Conservation (phyloP, 1,140 invertebrate genomes). For the Procambarus virginalis region DNA sequence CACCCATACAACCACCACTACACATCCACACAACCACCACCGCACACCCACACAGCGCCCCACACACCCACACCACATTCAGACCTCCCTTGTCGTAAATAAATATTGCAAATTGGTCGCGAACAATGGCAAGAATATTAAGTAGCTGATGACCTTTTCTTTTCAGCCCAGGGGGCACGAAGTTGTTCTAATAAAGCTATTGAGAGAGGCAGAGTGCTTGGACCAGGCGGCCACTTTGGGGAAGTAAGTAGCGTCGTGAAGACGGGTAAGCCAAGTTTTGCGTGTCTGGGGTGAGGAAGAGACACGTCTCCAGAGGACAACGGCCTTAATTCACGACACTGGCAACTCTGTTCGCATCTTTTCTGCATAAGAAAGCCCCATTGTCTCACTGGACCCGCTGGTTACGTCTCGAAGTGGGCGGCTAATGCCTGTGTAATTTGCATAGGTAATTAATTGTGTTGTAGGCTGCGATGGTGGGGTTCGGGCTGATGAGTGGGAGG, state of each 20-base stretch:
- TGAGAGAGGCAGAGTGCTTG: neutral
- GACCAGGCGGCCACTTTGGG: neutral
- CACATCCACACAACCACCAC: too few relatives aligned
- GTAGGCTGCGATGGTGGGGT: constrained; percentile 34
- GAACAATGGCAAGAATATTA: neutral
- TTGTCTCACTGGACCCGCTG: constrained; percentile 48
- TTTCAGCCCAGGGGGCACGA: neutral
- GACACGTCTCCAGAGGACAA: neutral
- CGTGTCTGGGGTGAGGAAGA: neutral
- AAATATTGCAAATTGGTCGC: neutral
- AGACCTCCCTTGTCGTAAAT: constrained; percentile 6
- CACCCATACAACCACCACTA: too few relatives aligned
- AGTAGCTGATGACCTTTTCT: neutral
- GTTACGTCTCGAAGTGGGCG: constrained; percentile 38
- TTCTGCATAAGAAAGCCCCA: constrained; percentile 39
- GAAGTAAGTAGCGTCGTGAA: neutral
- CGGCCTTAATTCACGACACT: neutral
- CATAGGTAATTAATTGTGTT: constrained; percentile 56
- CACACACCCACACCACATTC: neutral
- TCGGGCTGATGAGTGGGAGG: neutral
- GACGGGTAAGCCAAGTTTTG: neutral
- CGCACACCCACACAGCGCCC: too few relatives aligned
- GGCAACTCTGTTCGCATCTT: constrained; percentile 25
- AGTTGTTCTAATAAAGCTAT: neutral
- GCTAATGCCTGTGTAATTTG: constrained; percentile 49